Evolutionary conservation across 2,888 invertebrate species (phyloP), one percentile per base, ranked within the genome.

Genomic region (Griposia aprilina): DNA sequence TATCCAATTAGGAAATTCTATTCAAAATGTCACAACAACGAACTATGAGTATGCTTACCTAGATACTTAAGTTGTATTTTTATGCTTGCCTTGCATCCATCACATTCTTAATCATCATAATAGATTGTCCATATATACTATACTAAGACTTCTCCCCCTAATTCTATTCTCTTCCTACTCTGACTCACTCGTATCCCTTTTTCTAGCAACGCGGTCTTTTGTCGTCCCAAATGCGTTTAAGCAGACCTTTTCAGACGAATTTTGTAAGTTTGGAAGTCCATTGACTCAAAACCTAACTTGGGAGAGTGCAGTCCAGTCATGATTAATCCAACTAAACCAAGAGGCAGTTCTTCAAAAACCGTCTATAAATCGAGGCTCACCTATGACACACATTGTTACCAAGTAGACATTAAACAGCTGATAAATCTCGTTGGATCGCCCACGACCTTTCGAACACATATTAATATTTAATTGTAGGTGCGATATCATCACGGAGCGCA

Each of bases 381-480:
- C 81, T 87, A 85, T 80, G 86, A 82, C 80, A 84, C 63, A 76
- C 68, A 82, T 94, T 91, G 92, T 93, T 91, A 92, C 90, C 87
- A 91, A 90, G 91, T 89, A 90, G 78, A 77, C 86, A 80, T 77
- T 90, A 90, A 90, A 90, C 87, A 89, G 86, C 88, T 86, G 89
- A 94, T 95, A 95, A 95, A 95, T 95, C 92, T 89, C 90, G 86
- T 88, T 80, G 82, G 81, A 87, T 90, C 94, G 94, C 94, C 94
- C 92, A 94, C 94, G 92, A 91, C 91, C 93, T 92, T 91, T 93
- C 93, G 91, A 94, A 93, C 94, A 92, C 94, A 91, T 95, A 96
- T 96, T 96, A 96, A 96, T 95, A 96, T 96, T 96, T 96, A 96
- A 96, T 96, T 96, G 96, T 96, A 94, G 94, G 93, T 92, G 93